Evolutionary conservation across 2,888 invertebrate genomes (phyloP).

Genomic region (Phymatocera aterrima): DNA sequence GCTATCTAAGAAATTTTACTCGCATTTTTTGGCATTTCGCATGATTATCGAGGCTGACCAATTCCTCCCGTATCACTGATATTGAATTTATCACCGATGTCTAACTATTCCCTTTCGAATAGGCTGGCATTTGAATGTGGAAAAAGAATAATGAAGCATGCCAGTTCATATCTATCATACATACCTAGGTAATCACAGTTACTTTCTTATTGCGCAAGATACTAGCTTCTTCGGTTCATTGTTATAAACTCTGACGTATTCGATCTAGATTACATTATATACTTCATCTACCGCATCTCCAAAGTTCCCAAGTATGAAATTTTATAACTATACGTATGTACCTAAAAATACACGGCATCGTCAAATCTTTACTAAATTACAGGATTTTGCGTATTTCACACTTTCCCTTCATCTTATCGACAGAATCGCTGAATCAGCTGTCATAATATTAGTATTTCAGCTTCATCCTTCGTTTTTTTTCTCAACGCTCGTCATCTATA

Average conservation of each 20-base stretch:
- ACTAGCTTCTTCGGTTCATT: background rate
- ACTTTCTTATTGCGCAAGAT: conserved; percentile 40
- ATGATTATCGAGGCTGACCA: no score
- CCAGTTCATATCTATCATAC: no score
- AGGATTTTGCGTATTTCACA: conserved; percentile 28
- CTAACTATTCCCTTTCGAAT: no score
- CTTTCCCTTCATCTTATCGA: background rate
- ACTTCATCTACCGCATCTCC: conserved; percentile 43
- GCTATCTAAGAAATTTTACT: no score
- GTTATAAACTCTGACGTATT: conserved; percentile 43
- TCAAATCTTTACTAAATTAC: conserved; percentile 28
- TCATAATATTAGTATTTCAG: no score
- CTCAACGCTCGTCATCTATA: no score
- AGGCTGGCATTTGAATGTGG: background rate
- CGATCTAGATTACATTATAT: conserved; percentile 46
- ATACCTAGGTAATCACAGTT: conserved; percentile 31
- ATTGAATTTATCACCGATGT: no score
- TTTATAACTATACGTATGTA: background rate
- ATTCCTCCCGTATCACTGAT: no score
- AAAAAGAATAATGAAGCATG: background rate
- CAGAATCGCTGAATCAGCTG: no score
- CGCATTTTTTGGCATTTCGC: no score
- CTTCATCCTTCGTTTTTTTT: no score
- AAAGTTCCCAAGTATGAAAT: conserved; percentile 43
- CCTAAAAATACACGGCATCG: background rate